Base-by-base conservation (phyloP, 2,113 vertebrate genomes). In the Halichoerus grypus region DNA sequence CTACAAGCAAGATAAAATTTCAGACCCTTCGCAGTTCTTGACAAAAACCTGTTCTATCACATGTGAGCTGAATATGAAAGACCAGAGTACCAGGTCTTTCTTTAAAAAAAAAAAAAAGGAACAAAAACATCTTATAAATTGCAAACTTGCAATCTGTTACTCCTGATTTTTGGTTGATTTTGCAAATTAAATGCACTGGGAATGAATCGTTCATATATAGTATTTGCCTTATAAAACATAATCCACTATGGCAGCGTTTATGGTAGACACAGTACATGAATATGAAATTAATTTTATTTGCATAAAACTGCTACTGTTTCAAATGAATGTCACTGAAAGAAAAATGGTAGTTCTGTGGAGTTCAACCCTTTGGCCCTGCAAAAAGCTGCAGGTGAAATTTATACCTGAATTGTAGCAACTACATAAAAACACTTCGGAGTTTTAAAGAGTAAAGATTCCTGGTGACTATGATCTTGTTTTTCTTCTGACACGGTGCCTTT, bases 81-180 rank as follows among this genome's bases (percentile, higher is more conserved):
- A 95, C 76, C 77, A 97, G 94, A 95, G 84, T 88, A 92, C 83
- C 80, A 97, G 65, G 59, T 85, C 86, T 97, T 98, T 81, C 84
- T 97, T 98, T 83, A 88, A 98, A 98, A 95, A 86, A 51, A 11
- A 93, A 86, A 76, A 10, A 67, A 88, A 96, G 51, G 61, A 92
- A 83, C 6, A 89, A 42, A 91, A 85, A 67, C 15, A n/a, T 51
- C 26, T 94, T 94, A 98, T 95, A 98, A 97, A 98, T 97, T 98
- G 95, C 97, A 98, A 97, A 97, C 91, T 97, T 98, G 87, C 77
- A 98, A 96, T 98, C 95, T 96, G 86, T 96, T 98, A 94, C 96
- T 98, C 97, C 94, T 96, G 97, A 98, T 98, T 98, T 97, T 97
- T 96, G 72, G 87, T 97, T 98, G 94, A 98, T 97, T 98, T 98